These are phyloP conservation scores for Therioaphis trifolii DNA, from an alignment of 2,888 invertebrate genomes.

Conservation along the genomic window DNA sequence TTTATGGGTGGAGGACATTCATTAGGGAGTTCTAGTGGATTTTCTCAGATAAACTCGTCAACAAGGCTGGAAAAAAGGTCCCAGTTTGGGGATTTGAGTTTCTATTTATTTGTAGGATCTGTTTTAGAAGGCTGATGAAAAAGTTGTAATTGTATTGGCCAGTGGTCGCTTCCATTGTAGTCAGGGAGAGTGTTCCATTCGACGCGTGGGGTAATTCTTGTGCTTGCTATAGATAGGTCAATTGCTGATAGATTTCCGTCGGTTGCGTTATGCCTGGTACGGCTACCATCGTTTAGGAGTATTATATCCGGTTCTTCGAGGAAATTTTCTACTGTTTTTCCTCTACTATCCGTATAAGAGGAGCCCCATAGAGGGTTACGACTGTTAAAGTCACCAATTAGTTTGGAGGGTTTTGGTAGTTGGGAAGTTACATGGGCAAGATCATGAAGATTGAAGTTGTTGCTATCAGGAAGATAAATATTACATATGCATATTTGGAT, in stretches of 20 bases:
- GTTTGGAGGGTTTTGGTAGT: too few relatives aligned
- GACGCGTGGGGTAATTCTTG: neutral
- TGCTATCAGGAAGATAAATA: too few relatives aligned
- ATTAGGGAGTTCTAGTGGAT: neutral
- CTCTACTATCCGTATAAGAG: conserved; percentile 1
- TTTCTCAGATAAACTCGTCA: neutral
- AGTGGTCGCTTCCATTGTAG: conserved; percentile 21
- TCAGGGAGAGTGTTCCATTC: neutral
- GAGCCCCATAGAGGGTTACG: too few relatives aligned
- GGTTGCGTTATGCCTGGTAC: conserved; percentile 8
- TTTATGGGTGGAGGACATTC: neutral
- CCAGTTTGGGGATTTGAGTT: conserved; percentile 30
- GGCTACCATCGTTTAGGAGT: neutral
- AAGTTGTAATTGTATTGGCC: conserved; percentile 7
- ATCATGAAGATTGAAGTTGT: too few relatives aligned
- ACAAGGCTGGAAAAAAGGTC: neutral
- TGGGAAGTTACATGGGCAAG: too few relatives aligned
- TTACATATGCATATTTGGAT: too few relatives aligned
- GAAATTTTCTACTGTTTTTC: conserved; percentile 8
- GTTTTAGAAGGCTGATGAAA: too few relatives aligned
- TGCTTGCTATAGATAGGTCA: conserved; percentile 3
- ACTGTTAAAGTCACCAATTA: too few relatives aligned
- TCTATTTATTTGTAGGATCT: conserved; percentile 15
- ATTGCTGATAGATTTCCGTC: conserved; percentile 15
- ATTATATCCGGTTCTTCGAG: conserved; percentile 17